phyloP scores from a whole-genome alignment of 2,797 vertebrate genomes.

The Eulemur coronatus region DNA sequence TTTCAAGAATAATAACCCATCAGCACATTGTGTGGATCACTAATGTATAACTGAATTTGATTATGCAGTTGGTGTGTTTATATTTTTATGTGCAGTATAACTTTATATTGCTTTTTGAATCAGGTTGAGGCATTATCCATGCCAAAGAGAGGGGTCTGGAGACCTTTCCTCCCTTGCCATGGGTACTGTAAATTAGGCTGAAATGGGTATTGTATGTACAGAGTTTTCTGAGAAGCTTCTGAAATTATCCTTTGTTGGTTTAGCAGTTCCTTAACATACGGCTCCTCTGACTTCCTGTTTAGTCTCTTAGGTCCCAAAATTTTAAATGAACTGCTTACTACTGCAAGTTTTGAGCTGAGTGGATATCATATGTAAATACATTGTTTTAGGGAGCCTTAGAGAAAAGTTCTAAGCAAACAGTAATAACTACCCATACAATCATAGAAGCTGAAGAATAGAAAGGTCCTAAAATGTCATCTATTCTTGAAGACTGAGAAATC shows the following conservation, averaged over 20 bases:
- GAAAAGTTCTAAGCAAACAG: constrained; percentile 66
- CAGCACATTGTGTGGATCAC: not conserved
- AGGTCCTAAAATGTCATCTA: constrained; percentile 35
- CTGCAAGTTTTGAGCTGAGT: constrained; percentile 51
- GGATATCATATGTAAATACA: constrained; percentile 61
- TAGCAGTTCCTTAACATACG: constrained; percentile 57
- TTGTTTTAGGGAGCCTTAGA: constrained; percentile 71
- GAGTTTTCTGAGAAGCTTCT: constrained; percentile 60
- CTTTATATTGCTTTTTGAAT: constrained; percentile 53
- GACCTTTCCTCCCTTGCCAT: constrained; percentile 1
- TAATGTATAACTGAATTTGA: constrained; percentile 36
- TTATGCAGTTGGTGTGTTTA: constrained; percentile 33
- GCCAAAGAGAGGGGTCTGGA: not conserved
- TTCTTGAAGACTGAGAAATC: constrained; percentile 28
- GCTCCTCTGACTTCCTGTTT: constrained; percentile 59
- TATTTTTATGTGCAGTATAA: constrained; percentile 45
- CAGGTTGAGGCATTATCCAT: not conserved
- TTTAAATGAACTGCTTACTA: constrained; percentile 71
- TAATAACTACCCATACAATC: constrained; percentile 62
- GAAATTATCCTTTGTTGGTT: constrained; percentile 73
- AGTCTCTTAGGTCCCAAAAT: constrained; percentile 57
- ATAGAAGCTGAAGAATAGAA: constrained; percentile 7
- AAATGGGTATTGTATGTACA: constrained; percentile 19
- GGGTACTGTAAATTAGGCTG: constrained; percentile 50
- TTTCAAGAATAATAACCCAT: not conserved